Percentiles rank a stretch among this genome's conserved stretches.
Evolutionary conservation across 2,888 invertebrate genomes (phyloP).

Genomic region (Orthosia gracilis): DNA sequence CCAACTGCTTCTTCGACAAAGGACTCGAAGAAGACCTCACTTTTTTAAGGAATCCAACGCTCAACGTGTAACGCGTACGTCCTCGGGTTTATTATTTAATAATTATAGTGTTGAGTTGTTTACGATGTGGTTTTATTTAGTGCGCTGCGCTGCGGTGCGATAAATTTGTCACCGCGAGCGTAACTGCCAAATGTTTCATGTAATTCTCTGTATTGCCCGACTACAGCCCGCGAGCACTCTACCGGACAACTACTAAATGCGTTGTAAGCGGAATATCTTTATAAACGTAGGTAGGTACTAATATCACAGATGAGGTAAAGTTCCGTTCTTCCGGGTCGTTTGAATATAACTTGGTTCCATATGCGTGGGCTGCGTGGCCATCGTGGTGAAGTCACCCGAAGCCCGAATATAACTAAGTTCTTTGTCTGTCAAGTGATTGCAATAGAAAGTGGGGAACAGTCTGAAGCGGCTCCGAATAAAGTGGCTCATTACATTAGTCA

Average conservation of each 20-base stretch:
- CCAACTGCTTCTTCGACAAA: slow-evolving; percentile 74
- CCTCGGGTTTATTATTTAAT: slow-evolving; percentile 57
- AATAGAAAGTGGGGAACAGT: slow-evolving; percentile 67
- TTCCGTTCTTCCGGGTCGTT: neutral
- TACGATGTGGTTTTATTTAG: slow-evolving; percentile 58
- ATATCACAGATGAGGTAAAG: neutral
- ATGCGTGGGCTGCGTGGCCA: neutral
- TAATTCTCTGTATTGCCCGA: slow-evolving; percentile 20
- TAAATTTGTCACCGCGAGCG: slow-evolving; percentile 51
- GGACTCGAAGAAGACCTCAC: slow-evolving; percentile 68
- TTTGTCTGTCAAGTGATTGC: slow-evolving; percentile 70
- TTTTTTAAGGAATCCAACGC: slow-evolving; percentile 67
- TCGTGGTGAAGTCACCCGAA: slow-evolving; percentile 23
- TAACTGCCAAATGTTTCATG: slow-evolving; percentile 33
- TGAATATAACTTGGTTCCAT: neutral
- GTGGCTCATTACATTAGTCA: slow-evolving; percentile 60
- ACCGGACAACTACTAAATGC: neutral
- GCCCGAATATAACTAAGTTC: slow-evolving; percentile 36
- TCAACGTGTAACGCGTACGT: slow-evolving; percentile 57
- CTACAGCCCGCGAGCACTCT: neutral
- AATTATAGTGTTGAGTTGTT: slow-evolving; percentile 68
- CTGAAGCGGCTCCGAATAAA: slow-evolving; percentile 65
- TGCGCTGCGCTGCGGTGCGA: slow-evolving; percentile 38
- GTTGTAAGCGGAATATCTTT: neutral
- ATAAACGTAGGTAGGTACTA: neutral